Evolutionary conservation across 2,797 vertebrate genomes (phyloP).

Genomic region (Atherinosoma microstoma): DNA sequence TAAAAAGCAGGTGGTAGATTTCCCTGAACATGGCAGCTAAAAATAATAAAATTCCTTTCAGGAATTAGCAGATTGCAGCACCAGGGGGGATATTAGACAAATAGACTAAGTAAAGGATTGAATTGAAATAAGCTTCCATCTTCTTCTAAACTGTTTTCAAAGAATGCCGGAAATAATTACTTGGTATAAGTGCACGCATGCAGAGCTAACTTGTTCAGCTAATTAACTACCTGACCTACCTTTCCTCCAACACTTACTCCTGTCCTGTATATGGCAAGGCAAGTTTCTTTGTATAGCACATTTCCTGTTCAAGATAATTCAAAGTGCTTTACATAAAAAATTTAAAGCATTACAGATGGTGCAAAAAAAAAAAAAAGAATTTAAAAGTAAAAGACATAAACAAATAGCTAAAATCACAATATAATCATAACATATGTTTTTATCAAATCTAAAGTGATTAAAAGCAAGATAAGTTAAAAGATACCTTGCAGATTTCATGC

Average conservation of each 20-base stretch:
- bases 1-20: not conserved
- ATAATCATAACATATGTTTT: too few relatives aligned
- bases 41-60: not conserved
- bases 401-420: too few relatives aligned
- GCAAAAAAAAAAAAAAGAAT: too few relatives aligned
- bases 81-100: not conserved
- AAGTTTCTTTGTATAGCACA: too few relatives aligned
- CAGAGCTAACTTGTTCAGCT: not conserved
- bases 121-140: not conserved
- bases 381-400: too few relatives aligned
- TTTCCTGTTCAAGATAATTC: too few relatives aligned
- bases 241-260: conserved; percentile 14
- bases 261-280: too few relatives aligned
- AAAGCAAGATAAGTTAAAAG: too few relatives aligned
- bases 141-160: not conserved
- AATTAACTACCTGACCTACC: conserved; percentile 10
- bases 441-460: too few relatives aligned
- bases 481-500: too few relatives aligned
- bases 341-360: too few relatives aligned
- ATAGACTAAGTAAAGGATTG: not conserved
- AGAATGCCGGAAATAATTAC: not conserved
- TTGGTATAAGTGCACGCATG: not conserved
- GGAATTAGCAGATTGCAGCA: not conserved
- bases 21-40: not conserved
- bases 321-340: too few relatives aligned